phyloP scores from a whole-genome alignment of 2,888 invertebrate genomes.

The Euproctis similis region DNA sequence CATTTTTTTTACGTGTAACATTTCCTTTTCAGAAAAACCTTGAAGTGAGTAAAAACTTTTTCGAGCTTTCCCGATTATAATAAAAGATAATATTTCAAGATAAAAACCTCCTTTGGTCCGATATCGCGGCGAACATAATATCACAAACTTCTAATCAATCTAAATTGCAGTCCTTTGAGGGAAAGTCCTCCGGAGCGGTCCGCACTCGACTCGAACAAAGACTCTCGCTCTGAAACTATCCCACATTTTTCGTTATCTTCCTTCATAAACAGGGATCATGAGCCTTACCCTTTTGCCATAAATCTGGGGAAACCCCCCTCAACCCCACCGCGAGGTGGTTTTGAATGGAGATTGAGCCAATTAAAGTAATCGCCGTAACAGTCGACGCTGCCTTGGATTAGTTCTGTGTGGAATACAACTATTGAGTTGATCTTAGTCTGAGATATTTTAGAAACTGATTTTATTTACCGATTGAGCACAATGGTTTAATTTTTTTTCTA shows the following conservation, averaged over 20 bases:
- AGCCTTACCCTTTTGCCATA: slow-evolving; percentile 71
- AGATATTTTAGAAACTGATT: too few relatives aligned
- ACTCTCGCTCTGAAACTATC: slow-evolving; percentile 26
- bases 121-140: neutral
- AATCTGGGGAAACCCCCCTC: slow-evolving; percentile 54
- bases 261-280: slow-evolving; percentile 74
- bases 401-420: slow-evolving; percentile 46
- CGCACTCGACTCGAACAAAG: slow-evolving; percentile 5
- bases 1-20: too few relatives aligned
- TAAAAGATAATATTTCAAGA: too few relatives aligned
- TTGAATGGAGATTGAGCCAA: slow-evolving; percentile 81
- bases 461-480: too few relatives aligned
- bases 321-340: slow-evolving; percentile 62
- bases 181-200: slow-evolving; percentile 1
- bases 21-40: too few relatives aligned
- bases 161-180: neutral
- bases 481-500: too few relatives aligned
- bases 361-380: slow-evolving; percentile 83
- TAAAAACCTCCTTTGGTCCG: too few relatives aligned
- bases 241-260: slow-evolving; percentile 62
- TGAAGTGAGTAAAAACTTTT: too few relatives aligned
- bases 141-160: neutral
- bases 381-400: slow-evolving; percentile 82
- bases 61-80: too few relatives aligned
- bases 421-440: slow-evolving; percentile 31